Evolutionary conservation across 2,888 invertebrate genomes (phyloP).

Genomic region (Julus scandinavius): DNA sequence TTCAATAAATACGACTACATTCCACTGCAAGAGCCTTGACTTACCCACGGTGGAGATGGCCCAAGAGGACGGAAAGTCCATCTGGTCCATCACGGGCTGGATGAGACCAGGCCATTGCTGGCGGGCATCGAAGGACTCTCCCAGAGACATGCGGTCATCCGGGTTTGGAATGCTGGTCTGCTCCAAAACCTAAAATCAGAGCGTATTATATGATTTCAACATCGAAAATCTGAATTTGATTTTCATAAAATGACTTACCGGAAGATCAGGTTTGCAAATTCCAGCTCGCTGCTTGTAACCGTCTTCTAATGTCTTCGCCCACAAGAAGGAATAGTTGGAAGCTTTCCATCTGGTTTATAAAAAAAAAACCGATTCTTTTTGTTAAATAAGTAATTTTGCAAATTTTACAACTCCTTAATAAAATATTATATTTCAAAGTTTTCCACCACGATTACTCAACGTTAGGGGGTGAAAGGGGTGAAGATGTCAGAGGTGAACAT

Average conservation of each 20-base stretch:
- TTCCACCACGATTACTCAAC: not conserved
- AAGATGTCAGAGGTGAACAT: not conserved
- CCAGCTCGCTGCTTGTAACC: slow-evolving; percentile 82
- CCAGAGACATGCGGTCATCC: not conserved
- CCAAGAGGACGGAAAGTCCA: slow-evolving; percentile 91
- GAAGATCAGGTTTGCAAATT: slow-evolving; percentile 71
- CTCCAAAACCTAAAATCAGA: slow-evolving; percentile 12
- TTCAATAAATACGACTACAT: not conserved
- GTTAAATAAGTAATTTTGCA: too few relatives aligned
- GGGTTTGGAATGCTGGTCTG: slow-evolving; percentile 45
- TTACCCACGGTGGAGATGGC: slow-evolving; percentile 81
- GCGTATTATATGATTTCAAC: not conserved
- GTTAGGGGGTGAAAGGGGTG: not conserved
- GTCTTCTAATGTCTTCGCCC: slow-evolving; percentile 82
- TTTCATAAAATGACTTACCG: slow-evolving; percentile 65
- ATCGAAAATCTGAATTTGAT: not conserved
- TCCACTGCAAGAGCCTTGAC: not conserved
- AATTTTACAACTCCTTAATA: too few relatives aligned
- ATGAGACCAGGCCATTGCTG: slow-evolving; percentile 79
- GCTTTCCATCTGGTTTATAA: slow-evolving; percentile 79
- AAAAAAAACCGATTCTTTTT: not conserved
- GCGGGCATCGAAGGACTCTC: slow-evolving; percentile 77
- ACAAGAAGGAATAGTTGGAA: slow-evolving; percentile 83
- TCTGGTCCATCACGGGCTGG: slow-evolving; percentile 73
- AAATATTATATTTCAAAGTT: not conserved